Percentiles rank a stretch among this genome's conserved stretches.
These are phyloP conservation scores for Oxytorus armatus DNA, from an alignment of 2,888 invertebrate genomes.

Conservation along the genomic window DNA sequence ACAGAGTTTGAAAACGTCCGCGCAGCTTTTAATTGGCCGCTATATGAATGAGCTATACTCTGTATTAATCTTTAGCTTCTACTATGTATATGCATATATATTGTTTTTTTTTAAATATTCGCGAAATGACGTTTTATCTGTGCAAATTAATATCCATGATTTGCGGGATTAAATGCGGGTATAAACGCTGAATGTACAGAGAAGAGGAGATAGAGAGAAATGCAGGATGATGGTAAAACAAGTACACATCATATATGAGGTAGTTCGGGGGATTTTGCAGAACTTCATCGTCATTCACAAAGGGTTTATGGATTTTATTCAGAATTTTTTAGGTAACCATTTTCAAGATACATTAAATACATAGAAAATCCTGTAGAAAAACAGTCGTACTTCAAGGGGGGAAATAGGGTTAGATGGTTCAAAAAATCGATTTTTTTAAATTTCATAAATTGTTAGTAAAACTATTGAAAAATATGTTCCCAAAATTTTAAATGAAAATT, in stretches of 20 bases:
- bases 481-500: no score
- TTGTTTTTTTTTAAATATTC: constrained; percentile 19
- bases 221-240: constrained; percentile 18
- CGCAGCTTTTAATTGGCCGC: constrained; percentile 64
- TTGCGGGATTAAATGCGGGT: constrained; percentile 60
- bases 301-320: no score
- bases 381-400: no score
- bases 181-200: constrained; percentile 36
- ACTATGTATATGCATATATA: not conserved
- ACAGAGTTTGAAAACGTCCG: constrained; percentile 50
- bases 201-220: constrained; percentile 21
- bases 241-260: not conserved
- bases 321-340: no score
- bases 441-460: no score
- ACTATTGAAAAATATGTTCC: no score
- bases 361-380: no score
- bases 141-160: constrained; percentile 67
- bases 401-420: no score
- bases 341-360: no score
- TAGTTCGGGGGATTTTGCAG: no score
- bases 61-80: constrained; percentile 21
- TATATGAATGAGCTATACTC: constrained; percentile 37
- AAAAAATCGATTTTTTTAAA: no score
- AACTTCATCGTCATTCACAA: no score
- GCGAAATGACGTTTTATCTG: constrained; percentile 62